These are phyloP conservation scores for Lamellibrachia luymesi DNA, from an alignment of 1,140 invertebrate species.

Conservation along the genomic window DNA sequence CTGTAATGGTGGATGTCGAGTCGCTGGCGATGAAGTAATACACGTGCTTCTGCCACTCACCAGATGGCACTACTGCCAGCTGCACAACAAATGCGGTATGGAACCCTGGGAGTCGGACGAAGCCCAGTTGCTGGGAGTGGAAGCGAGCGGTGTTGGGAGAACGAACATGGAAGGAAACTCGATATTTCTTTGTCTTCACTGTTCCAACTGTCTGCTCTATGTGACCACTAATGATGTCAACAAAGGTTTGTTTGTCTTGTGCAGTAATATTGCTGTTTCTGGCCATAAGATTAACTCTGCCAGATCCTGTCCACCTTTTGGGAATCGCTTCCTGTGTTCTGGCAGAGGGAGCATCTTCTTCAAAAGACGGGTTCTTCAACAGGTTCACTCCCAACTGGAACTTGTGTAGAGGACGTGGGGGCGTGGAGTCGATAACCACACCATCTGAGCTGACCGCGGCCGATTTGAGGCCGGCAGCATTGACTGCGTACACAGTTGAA, in stretches of 20 bases:
- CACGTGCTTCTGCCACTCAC: not conserved
- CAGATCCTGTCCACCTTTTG: not conserved
- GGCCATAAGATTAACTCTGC: not conserved
- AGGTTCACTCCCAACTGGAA: not conserved
- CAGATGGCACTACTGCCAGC: not conserved
- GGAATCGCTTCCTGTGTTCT: not conserved
- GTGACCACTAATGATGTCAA: not conserved
- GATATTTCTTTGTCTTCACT: not conserved
- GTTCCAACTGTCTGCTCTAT: not conserved
- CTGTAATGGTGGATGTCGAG: not conserved
- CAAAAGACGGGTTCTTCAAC: not conserved
- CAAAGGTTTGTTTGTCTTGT: not conserved
- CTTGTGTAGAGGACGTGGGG: not conserved
- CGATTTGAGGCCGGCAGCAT: conserved; percentile 1
- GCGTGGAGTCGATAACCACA: not conserved
- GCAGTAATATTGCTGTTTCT: not conserved
- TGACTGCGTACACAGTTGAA: conserved; percentile 3
- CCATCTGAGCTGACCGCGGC: not conserved
- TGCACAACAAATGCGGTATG: not conserved
- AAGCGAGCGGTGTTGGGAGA: not conserved
- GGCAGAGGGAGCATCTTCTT: not conserved
- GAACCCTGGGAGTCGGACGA: not conserved
- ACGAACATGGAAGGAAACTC: not conserved
- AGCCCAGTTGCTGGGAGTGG: not conserved
- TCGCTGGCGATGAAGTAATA: not conserved